These are phyloP conservation scores for Eupleurogrammus muticus DNA, from an alignment of 2,797 vertebrate genomes.

Conservation along the genomic window DNA sequence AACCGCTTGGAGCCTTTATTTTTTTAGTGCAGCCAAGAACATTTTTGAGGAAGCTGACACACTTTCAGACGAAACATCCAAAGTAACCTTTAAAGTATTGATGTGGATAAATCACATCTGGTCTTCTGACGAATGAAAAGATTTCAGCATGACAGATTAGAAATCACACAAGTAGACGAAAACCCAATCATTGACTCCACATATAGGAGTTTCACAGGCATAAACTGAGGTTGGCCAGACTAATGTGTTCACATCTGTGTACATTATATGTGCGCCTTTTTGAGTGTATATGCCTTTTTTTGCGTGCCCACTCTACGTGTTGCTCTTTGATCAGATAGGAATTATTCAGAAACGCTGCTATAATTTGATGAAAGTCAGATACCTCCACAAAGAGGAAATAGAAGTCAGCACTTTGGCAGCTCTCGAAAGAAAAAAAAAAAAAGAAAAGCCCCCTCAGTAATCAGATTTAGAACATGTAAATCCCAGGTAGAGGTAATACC, in stretches of 20 bases:
- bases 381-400: constrained; percentile 89
- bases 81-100: constrained; percentile 69
- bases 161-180: constrained; percentile 58
- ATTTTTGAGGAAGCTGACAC: constrained; percentile 50
- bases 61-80: constrained; percentile 61
- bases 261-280: neutral
- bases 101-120: constrained; percentile 64
- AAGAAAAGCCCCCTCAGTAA: constrained; percentile 84
- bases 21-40: constrained; percentile 36
- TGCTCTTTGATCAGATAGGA: constrained; percentile 90
- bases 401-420: constrained; percentile 92
- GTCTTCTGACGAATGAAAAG: constrained; percentile 57
- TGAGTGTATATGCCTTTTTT: constrained; percentile 12
- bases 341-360: constrained; percentile 92
- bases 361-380: constrained; percentile 96
- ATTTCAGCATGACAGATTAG: constrained; percentile 65
- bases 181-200: constrained; percentile 43
- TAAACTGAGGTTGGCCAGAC: constrained; percentile 22
- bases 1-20: constrained; percentile 36
- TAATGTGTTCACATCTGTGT: neutral
- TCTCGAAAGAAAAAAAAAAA: constrained; percentile 88
- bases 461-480: constrained; percentile 88
- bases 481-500: constrained; percentile 48
- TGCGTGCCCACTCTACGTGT: constrained; percentile 20
- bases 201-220: constrained; percentile 32